Evolutionary conservation across 2,888 invertebrate genomes (phyloP), one percentile per base, ranked within the genome.

Genomic region (Griposia aprilina): DNA sequence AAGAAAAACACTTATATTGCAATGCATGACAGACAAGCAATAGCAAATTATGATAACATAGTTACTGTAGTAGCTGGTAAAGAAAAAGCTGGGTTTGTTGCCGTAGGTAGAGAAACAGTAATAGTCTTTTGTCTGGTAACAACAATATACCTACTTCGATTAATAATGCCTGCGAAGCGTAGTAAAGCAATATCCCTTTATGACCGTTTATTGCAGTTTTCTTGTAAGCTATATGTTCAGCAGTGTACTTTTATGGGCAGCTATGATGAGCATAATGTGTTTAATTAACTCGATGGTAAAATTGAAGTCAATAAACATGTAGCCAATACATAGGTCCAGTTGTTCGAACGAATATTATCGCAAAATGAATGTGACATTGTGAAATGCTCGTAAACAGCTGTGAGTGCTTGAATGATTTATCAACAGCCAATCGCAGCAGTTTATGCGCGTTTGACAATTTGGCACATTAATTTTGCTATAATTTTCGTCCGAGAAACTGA

Each of bases 151-250:
- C 36, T 69, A 41, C 82, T 75, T 23, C 20, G 66, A 50, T 76
- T 55, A 76, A 26, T 57, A 78, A 55, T 67, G 26, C 26, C 59
- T 26, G 5, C 20, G 13, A 59, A 60, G 36, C 23, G n/a, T 55
- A 20, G 20, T 82, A 36, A 23, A 79, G 76, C 76, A 80, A 76
- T 76, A 74, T 66, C 30, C 13, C 17, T 66, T 73, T 82, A 82
- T 55, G 36, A 36, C 17, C 17, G 76, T 52, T 80, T 26, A 60
- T 82, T 60, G 23, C 17, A 48, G 30, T 76, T 76, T 48, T 36
- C 13, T 66, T 67, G 26, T 41, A 78, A 23, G 15, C 50, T 57
- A 50, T 59, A 57, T 36, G 4, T 20, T 62, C 7, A n/a, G 20
- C 36, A 17, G 57, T 23, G 1, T 36, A 10, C 30, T 23, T 65